Evolutionary conservation across 1,140 invertebrate species (phyloP).

Genomic region (Chironomus striatipennis): DNA sequence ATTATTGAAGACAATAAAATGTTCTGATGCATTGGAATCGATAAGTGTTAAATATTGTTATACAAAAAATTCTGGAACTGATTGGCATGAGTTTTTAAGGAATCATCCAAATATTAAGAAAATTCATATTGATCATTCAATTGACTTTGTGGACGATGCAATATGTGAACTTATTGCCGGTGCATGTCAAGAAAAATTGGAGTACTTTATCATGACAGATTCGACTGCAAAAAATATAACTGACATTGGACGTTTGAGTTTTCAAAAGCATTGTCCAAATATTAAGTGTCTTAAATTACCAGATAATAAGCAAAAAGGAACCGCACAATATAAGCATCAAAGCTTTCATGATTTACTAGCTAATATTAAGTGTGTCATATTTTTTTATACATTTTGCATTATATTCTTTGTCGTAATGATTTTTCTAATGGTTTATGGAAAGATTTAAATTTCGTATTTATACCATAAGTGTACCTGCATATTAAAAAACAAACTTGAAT

Average conservation of each 20-base stretch:
- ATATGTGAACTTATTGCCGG: background rate
- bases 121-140: slow-evolving; percentile 11
- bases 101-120: background rate
- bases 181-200: background rate
- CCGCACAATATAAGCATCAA: background rate
- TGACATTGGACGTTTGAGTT: background rate
- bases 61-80: background rate
- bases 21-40: background rate
- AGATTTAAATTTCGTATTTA: background rate
- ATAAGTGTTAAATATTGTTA: slow-evolving; percentile 7
- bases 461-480: no score
- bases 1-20: background rate
- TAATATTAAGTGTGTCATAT: slow-evolving; percentile 18
- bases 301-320: background rate
- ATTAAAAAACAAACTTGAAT: no score
- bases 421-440: background rate
- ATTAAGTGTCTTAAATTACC: background rate
- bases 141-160: background rate
- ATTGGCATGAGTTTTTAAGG: background rate
- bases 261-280: background rate
- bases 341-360: slow-evolving; percentile 1
- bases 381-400: background rate
- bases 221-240: background rate
- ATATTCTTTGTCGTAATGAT: background rate
- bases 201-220: background rate